Base-by-base conservation (phyloP, 1,140 invertebrate species). In the Trichonephila inaurata region DNA sequence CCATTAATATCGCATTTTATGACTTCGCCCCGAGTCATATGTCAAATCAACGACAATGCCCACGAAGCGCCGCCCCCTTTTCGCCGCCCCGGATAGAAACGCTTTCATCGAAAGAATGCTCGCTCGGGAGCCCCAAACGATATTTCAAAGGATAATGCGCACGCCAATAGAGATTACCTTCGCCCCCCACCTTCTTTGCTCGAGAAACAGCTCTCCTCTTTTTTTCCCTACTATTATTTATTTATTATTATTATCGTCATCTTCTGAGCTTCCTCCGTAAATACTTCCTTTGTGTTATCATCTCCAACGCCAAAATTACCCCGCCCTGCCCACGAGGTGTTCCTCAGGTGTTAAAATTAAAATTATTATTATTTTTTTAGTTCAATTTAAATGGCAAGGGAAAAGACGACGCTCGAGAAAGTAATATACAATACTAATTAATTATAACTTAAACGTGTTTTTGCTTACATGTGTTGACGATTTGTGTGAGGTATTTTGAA, bases 1-100 rank as follows among this genome's bases (percentile, higher is more conserved):
- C 93, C 88, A 90, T 94, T 94, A 94, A 94, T 94, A 94, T 94
- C 87, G 93, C 93, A 90, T 90, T 94, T 94, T 94, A 94, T 94
- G 87, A 94, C 87, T 94, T 69, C n/a, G 64, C 64, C 24, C 81
- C 69, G 81, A 94, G 93, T 94, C 93, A 94, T 94, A 94, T 94
- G 93, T 94, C 93, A 94, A 94, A 94, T 94, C 93, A 94, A 94
- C 93, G 93, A 94, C 93, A 94, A 90, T 85, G 93, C 93, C 85
- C 62, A 62, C 83, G 51, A 72, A 69, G 91, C 91, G 44, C 90
- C 77, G 90, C 90, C 90, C 51, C 81, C 51, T 24, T 69, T 40
- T 64, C 18, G 19, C 40, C 16, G 24, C 64, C 10, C 60, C 82
- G 21, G 69, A 40, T 72, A 24, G 87, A 93, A 93, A 88, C 92